Base-by-base conservation (phyloP, 2,797 vertebrate genomes). In the Karalla daura region DNA sequence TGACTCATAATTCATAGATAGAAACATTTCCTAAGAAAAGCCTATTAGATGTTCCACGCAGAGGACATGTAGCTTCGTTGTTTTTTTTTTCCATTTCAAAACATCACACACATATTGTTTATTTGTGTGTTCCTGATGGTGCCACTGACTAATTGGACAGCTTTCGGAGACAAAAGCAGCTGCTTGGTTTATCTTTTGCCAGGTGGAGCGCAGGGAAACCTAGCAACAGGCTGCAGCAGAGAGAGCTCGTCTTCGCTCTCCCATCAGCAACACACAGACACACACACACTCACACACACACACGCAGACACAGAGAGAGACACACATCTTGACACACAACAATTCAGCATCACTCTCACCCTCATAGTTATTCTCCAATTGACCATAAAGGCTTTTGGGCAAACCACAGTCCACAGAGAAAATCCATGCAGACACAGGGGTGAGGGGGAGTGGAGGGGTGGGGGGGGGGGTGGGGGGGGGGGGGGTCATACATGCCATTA, bases 161-260 rank as follows among this genome's bases (percentile, higher is more conserved):
- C 71, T 81, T 78, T 69, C 56, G 23, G 64, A 73, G 58, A 70
- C 70, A 53, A 76, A 85, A 60, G 60, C 36, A 71, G 78, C 72
- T 47, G 63, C 49, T 68, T 2, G 46, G 35, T 72, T 77, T 33
- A 45, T 85, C 60, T 49, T 50, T 36, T 74, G 71, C 69, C 80
- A 87, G 83, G 82, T 86, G 32, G 24, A 65, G 72, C 5, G 2
- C 36, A 49, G 76, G 60, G 80, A 85, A 90, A 86, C 88, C 88
- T 90, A 89, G 88, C 88, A 92, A 91, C 91, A 82, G 81, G 81
- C 80, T 62, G 49, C 74, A 64, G 70, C 69, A 76, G 64, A 62
- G 51, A 13, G 27, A 86, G 64, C 49, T 60, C 36, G 15, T 41
- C 40, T 20, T 41, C 8, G 50, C 64, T 27, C 39, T 68, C 67